Percentiles rank a stretch among this genome's conserved stretches.
These are phyloP conservation scores for Bombus sibiricus DNA, from an alignment of 1,140 invertebrate species.

Conservation along the genomic window DNA sequence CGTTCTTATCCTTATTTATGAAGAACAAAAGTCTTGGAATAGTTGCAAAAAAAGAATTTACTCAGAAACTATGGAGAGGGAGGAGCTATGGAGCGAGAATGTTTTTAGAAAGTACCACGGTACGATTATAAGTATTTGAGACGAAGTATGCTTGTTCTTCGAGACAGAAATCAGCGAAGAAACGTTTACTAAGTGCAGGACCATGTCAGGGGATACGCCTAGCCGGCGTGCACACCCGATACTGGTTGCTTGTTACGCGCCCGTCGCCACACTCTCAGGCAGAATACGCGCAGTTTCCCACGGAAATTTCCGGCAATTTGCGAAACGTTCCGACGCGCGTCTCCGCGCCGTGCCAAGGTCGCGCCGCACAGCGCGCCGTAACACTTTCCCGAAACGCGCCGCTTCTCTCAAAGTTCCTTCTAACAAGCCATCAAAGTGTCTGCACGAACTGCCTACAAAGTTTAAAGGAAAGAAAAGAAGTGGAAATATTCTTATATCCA, in stretches of 20 bases:
- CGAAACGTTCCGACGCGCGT: slow-evolving; percentile 74
- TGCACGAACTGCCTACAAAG: not conserved
- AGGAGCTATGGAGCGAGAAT: too few relatives aligned
- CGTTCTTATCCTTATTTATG: too few relatives aligned
- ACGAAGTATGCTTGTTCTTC: not conserved
- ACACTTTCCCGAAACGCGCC: slow-evolving; percentile 61
- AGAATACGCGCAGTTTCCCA: slow-evolving; percentile 69
- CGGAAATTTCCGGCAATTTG: slow-evolving; percentile 80
- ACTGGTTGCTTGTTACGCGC: slow-evolving; percentile 57
- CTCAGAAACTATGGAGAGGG: too few relatives aligned
- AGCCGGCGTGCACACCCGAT: slow-evolving; percentile 17
- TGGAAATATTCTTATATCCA: not conserved
- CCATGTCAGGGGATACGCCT: slow-evolving; percentile 45
- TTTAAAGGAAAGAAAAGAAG: not conserved
- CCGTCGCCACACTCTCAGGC: slow-evolving; percentile 43
- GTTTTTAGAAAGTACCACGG: too few relatives aligned
- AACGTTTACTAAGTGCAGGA: slow-evolving; percentile 39
- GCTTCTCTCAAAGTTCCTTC: slow-evolving; percentile 1
- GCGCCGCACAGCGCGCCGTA: slow-evolving; percentile 49
- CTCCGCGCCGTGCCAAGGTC: slow-evolving; percentile 72
- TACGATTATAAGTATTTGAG: not conserved
- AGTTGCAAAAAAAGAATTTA: too few relatives aligned
- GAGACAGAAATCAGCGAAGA: not conserved
- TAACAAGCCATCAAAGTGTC: not conserved
- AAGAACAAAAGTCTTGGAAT: too few relatives aligned